Evolutionary conservation across 2,797 vertebrate genomes (phyloP), one percentile per base, ranked within the genome.

Genomic region (Enteromius trimaculatus): DNA sequence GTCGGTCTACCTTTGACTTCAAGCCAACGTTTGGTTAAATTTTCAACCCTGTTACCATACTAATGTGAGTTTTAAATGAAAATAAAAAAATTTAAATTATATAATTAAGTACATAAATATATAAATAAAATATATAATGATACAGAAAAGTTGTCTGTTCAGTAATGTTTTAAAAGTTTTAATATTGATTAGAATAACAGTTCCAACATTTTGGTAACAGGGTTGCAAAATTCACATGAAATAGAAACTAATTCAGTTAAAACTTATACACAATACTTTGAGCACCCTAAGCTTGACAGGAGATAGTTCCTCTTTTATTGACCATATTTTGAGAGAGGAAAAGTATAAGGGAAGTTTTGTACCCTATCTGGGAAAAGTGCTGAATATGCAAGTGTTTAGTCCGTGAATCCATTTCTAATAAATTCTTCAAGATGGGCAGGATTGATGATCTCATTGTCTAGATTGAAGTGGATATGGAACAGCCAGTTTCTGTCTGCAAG

Each of bases 401-500:
- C 26, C n/a, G n/a, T 44, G 60, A 66, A 37, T 79, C 44, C 51
- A 23, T 79, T 79, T 79, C 39, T 49, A 58, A 75, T 75, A 39
- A 23, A 44, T 44, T 70, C 39, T 62, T 65, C 17, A 64, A 49
- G 60, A 78, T 77, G 4, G 23, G 23, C 34, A 7, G 21, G 47
- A 74, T 55, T 74, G 49, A 74, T 44, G 23, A 6, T 60, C 17
- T 80, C 23, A 21, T 70, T 51, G 21, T 74, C 29, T 37, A 23
- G 53, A 75, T 7, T 64, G 29, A 74, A 74, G 55, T 74, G 69
- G n/a, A 13, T 70, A 9, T 58, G 6, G 34, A 71, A 60, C 21
- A 3, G 23, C 10, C 44, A 65, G 39, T 77, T 29, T 74, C 3
- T 77, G 74, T 86, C n/a, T 65, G 7, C 47, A 68, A 69, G 44